Evolutionary conservation across 2,888 invertebrate genomes (phyloP), one percentile per base, ranked within the genome.

Genomic region (Diploptera punctata): DNA sequence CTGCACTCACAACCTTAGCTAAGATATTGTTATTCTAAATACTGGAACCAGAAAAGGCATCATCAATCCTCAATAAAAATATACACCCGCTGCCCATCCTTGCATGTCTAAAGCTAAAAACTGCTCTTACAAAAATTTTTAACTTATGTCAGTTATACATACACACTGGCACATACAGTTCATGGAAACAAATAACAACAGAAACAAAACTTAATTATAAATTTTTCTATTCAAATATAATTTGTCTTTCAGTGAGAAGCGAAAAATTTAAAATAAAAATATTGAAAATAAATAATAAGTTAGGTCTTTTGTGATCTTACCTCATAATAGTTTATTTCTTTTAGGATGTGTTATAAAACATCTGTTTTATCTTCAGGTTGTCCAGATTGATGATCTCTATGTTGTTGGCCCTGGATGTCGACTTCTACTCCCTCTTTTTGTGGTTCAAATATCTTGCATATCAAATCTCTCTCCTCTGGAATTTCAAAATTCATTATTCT

Each of bases 41-140:
- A 54, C 21, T 38, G 21, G 38, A 60, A 62, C 19, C 26, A 26
- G 65, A n/a, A 65, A 43, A 60, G 60, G 31, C 60, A 18, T 43
- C 65, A 24, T n/a, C 33, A 19, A 24, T 44, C n/a, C 65, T 31
- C 44, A 43, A 19, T 65, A 65, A 65, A 65, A 65, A 65, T 65
- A 65, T 43, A 65, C 43, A 43, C 43, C 26, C 16, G 21, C 4
- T 13, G 7, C 54, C 9, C 16, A 10, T 21, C 13, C 54, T 26
- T 13, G 3, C 16, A 54, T 26, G 26, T 26, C 54, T 26, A 21
- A 21, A 54, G 54, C 54, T 54, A 54, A 54, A 19, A 26, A 54
- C 13, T 54, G 21, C n/a, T n/a, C 18, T n/a, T 47, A 47, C 10
- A n/a, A n/a, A n/a, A 4, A 54, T 7, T 21, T 54, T 54, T 21